Conservation (phyloP, 2,113 vertebrate species). For the Arizona elegans region DNA sequence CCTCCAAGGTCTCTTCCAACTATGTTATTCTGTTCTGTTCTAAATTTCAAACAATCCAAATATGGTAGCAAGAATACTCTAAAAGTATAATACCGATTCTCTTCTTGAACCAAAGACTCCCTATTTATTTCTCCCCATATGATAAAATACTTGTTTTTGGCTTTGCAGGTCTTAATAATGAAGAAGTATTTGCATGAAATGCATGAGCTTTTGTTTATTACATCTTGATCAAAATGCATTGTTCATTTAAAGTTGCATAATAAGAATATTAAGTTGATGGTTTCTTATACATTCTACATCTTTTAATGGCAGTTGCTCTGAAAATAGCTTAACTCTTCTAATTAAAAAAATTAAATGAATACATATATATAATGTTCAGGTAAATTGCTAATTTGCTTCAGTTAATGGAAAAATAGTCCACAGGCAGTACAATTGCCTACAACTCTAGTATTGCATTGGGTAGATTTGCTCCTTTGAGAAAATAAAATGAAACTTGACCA, state of each 20-base stretch:
- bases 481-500: slow-evolving; percentile 50
- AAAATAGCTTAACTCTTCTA: not conserved
- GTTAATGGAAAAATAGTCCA: not conserved
- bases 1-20: too few species aligned
- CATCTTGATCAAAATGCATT: not conserved
- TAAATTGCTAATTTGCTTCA: not conserved
- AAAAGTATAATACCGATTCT: not conserved
- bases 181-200: not conserved
- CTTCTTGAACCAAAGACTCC: not conserved
- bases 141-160: not conserved
- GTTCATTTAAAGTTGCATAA: not conserved
- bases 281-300: not conserved
- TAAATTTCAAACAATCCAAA: not conserved
- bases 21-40: too few species aligned
- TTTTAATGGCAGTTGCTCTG: not conserved
- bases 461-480: not conserved
- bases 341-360: not conserved
- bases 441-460: not conserved
- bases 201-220: not conserved
- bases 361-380: not conserved
- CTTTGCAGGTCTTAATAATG: not conserved
- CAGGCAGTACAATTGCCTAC: not conserved
- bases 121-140: not conserved
- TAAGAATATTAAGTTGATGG: not conserved
- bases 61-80: not conserved